These are phyloP conservation scores for Drosophila maculinotata DNA, from an alignment of 2,888 invertebrate genomes.

Conservation along the genomic window DNA sequence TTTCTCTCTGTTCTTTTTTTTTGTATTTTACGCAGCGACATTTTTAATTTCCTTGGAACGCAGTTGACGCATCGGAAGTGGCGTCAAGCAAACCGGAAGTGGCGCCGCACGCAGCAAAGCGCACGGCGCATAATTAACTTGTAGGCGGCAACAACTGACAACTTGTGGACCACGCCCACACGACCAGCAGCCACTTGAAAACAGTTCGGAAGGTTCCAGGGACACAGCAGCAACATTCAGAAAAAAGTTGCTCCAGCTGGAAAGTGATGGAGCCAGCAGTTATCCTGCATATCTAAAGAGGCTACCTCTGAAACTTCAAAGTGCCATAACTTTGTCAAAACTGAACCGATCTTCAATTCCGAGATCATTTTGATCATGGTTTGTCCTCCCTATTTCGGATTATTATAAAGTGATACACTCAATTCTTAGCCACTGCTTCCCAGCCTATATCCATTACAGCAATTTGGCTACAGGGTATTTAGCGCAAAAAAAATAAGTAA, in stretches of 20 bases:
- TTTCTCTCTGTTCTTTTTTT: neutral
- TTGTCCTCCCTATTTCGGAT: too few species aligned
- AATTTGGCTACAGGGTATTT: conserved; percentile 21
- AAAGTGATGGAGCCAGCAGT: neutral
- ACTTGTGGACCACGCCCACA: conserved; percentile 42
- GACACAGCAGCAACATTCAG: conserved; percentile 1
- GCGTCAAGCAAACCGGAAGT: conserved; percentile 70
- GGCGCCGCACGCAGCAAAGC: conserved; percentile 56
- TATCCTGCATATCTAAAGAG: conserved; percentile 12
- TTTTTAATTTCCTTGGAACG: conserved; percentile 73
- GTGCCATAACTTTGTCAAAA: too few species aligned
- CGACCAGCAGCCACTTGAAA: conserved; percentile 44
- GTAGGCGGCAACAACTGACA: conserved; percentile 48
- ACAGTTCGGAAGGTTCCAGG: conserved; percentile 33
- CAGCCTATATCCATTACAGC: too few species aligned
- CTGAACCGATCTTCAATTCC: too few species aligned
- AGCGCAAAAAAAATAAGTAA: conserved; percentile 29
- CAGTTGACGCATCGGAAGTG: conserved; percentile 57
- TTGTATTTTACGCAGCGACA: conserved; percentile 52
- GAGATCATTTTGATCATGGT: too few species aligned
- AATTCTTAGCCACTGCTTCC: too few species aligned
- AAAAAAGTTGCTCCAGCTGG: neutral
- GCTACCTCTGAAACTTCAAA: too few species aligned
- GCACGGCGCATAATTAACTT: conserved; percentile 73
- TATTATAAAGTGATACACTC: too few species aligned